phyloP scores from a whole-genome alignment of 2,888 invertebrate genomes.

The Phoronis australis region DNA sequence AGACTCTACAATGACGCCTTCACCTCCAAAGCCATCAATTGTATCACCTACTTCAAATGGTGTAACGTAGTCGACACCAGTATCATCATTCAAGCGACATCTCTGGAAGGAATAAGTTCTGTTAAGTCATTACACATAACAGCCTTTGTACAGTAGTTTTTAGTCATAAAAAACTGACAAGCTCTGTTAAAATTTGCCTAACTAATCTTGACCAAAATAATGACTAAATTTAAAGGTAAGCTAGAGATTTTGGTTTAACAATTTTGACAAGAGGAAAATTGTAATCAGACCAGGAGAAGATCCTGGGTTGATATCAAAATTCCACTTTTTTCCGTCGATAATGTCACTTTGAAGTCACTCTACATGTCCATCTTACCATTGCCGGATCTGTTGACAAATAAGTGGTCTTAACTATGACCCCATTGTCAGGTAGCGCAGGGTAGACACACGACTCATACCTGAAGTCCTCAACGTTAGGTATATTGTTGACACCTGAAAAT shows the following conservation, averaged over 20 bases:
- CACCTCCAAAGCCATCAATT: conserved; percentile 45
- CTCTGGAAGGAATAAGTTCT: conserved; percentile 36
- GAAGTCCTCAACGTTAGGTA: conserved; percentile 31
- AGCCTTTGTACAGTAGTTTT: too few species aligned
- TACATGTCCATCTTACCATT: too few species aligned
- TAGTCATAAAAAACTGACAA: too few species aligned
- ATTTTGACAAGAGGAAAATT: too few species aligned
- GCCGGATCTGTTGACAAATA: conserved; percentile 42
- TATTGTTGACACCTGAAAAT: conserved; percentile 36
- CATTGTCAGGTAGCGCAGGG: conserved; percentile 12
- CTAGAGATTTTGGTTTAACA: too few species aligned
- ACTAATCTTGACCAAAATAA: background rate
- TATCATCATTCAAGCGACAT: conserved; percentile 50
- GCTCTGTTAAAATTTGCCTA: too few species aligned
- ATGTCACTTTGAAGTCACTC: too few species aligned
- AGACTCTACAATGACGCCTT: conserved; percentile 36
- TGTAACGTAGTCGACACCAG: conserved; percentile 50
- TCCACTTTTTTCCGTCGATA: too few species aligned
- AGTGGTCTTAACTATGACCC: conserved; percentile 30
- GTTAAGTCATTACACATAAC: too few species aligned
- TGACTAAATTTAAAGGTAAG: background rate
- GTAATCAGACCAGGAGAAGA: too few species aligned
- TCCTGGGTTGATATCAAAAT: too few species aligned
- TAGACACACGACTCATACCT: conserved; percentile 24
- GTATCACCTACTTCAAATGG: conserved; percentile 41